Conservation (phyloP, 2,113 vertebrate genomes). For the Cichladusa arquata region DNA sequence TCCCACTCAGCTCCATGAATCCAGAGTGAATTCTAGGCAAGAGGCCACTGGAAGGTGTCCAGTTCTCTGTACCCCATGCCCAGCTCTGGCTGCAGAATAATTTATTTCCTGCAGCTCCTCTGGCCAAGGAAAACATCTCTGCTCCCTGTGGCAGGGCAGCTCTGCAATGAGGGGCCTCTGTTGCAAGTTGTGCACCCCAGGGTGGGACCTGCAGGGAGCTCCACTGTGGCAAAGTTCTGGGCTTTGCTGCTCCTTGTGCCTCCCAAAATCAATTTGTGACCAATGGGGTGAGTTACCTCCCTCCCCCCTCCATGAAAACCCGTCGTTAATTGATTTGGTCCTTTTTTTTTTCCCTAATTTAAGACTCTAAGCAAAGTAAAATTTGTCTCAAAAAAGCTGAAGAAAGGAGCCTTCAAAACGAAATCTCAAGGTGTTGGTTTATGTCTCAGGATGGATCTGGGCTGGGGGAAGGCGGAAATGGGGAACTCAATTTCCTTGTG, state of each 20-base stretch:
- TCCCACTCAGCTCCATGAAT: slow-evolving; percentile 66
- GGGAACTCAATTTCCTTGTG: neutral
- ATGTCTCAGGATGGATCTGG: slow-evolving; percentile 50
- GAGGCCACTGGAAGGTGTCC: slow-evolving; percentile 75
- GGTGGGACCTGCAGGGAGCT: slow-evolving; percentile 59
- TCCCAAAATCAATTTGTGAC: slow-evolving; percentile 66
- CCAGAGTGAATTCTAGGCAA: slow-evolving; percentile 77
- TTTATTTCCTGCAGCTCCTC: slow-evolving; percentile 73
- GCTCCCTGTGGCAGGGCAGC: slow-evolving; percentile 67
- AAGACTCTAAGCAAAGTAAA: neutral
- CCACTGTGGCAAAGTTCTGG: slow-evolving; percentile 18
- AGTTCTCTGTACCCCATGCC: slow-evolving; percentile 75
- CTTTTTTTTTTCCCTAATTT: neutral
- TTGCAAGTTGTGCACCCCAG: slow-evolving; percentile 59
- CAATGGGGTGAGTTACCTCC: neutral
- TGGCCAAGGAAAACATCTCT: slow-evolving; percentile 79
- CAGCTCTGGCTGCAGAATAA: slow-evolving; percentile 76
- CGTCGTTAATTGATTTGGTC: neutral
- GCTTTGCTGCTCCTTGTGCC: slow-evolving; percentile 1
- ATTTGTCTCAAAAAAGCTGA: slow-evolving; percentile 19
- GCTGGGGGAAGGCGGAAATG: neutral
- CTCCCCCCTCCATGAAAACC: neutral
- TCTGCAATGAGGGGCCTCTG: slow-evolving; percentile 70
- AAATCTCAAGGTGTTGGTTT: slow-evolving; percentile 51
- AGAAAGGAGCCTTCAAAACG: slow-evolving; percentile 57